Conservation (phyloP, 2,888 invertebrate genomes). For the Pollenia amentaria region DNA sequence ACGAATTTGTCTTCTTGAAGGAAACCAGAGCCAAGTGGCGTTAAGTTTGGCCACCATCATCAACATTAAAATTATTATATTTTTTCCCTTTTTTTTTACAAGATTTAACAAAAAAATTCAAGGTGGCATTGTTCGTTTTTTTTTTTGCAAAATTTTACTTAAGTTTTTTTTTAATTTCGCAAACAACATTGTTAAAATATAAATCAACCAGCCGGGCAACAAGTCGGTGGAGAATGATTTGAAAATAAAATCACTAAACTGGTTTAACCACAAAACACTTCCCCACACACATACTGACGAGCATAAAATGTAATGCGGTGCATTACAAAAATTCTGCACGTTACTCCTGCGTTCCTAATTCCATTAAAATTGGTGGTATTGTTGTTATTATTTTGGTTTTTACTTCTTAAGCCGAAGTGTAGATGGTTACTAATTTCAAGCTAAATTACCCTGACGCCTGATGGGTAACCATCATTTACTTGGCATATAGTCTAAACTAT, state of each 20-base stretch:
- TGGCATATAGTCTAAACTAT: conserved; percentile 49
- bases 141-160: conserved; percentile 9
- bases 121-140: conserved; percentile 65
- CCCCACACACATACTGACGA: conserved; percentile 44
- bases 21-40: conserved; percentile 56
- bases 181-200: conserved; percentile 46
- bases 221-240: conserved; percentile 10
- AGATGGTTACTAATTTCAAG: conserved; percentile 71
- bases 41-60: conserved; percentile 52
- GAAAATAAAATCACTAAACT: conserved; percentile 70
- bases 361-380: conserved; percentile 1
- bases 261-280: conserved; percentile 72
- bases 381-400: conserved; percentile 28
- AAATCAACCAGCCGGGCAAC: conserved; percentile 1
- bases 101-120: conserved; percentile 53
- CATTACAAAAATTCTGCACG: conserved; percentile 46
- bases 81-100: conserved; percentile 20
- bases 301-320: conserved; percentile 41
- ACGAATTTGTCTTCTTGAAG: neutral
- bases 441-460: conserved; percentile 74
- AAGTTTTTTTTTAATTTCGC: neutral
- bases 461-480: conserved; percentile 70
- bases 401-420: conserved; percentile 61
- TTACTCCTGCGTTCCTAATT: conserved; percentile 31
- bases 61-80: conserved; percentile 11